Evolutionary conservation across 2,797 vertebrate genomes (phyloP), one percentile per base, ranked within the genome.

Genomic region (Acipenser transmontanus): DNA sequence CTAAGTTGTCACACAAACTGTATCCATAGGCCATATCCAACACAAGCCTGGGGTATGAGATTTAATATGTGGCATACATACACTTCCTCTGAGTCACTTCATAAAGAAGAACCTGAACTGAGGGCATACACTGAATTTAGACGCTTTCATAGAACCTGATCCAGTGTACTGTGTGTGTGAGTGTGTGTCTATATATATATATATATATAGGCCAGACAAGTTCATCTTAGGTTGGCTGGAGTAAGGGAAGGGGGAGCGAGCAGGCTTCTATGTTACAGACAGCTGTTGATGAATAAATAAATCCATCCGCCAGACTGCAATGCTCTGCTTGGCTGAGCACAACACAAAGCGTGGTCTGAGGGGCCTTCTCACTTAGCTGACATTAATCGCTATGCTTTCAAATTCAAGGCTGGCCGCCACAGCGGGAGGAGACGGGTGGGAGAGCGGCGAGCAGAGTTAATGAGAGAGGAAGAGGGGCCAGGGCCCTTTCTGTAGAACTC

Each of bases 231-330:
- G 47, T 12, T 61, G 13, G 60, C 17, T 47, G 47, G 14, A 10
- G 13, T 8, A 61, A 57, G 54, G 54, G 54, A 57, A 13, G 54
- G 54, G 54, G 54, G 14, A 13, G 54, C 2, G 54, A 17, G 60
- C 4, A 34, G 59, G 8, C 8, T 3, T 47, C 12, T 61, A 17
- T 61, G 60, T 61, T 61, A 47, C 47, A 61, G 60, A 61, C 60
- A 61, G 60, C 60, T 61, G 60, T 47, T 61, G 34, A 17, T 8
- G 60, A 61, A 61, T 47, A 61, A 61, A 61, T 61, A 47, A 61
- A 61, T 61, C 60, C 60, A 61, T 61, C 60, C 60, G 34, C 60
- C 60, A 61, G 60, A 61, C 60, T 34, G 60, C 60, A 14, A 61
- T 61, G 17, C 17, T 61, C 12, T 61, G 60, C 60, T 61, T 61